Evolutionary conservation across 2,797 vertebrate species (phyloP), one percentile per base, ranked within the genome.

Genomic region (Bovichtus diacanthus): DNA sequence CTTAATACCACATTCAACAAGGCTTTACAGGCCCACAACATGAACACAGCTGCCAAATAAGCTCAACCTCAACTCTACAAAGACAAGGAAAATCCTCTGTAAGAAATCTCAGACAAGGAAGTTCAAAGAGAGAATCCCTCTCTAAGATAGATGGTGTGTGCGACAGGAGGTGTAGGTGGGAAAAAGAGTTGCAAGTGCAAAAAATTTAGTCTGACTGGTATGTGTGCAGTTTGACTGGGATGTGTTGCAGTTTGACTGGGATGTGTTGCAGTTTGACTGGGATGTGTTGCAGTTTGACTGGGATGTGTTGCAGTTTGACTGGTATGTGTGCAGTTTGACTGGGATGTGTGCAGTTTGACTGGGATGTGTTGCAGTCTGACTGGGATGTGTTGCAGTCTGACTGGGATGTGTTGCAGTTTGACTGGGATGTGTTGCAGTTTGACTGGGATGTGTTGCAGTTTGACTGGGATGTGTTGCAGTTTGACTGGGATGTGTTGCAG

Each of bases 1-100:
- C 60, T 78, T 83, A 76, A 75, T 74, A 66, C 70, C 9, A 49
- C 47, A 55, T 61, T 86, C 49, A 74, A 25, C 8, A 36, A 25
- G 31, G 23, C 55, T 67, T 81, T 54, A 46, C 16, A 67, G 55
- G 34, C 39, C 39, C 34, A 36, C 49, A 63, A 68, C 23, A 51
- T 15, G 27, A 50, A 36, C 72, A 59, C 72, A 59, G 51, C 53
- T 54, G 61, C 71, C 47, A 50, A 69, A 47, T 29, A 15, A 1
- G 59, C 41, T 67, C 51, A 54, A 43, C 59, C 16, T 55, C 6
- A 31, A 74, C 50, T 74, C 53, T 9, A 54, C 54, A 62, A 59
- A 82, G 67, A 80, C 10, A 1, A 44, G 29, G 12, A 39, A 71
- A 59, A 55, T 50, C 68, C 38, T 71, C n/a, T 19, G 51, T 36